Conservation (phyloP, 2,888 invertebrate genomes). For the Liposcelis brunnea region DNA sequence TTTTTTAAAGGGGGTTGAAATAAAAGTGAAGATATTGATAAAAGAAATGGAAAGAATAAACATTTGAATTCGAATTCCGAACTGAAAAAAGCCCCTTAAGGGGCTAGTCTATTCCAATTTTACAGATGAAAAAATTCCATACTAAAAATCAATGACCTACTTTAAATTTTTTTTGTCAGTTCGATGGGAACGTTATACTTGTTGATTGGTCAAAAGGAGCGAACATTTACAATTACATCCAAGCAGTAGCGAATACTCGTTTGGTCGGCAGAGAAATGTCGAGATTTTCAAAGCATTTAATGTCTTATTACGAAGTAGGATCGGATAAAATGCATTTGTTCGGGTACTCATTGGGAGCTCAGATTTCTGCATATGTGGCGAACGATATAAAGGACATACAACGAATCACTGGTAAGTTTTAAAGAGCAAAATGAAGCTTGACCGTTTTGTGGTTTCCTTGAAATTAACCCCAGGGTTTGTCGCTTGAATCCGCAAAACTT, state of each 20-base stretch:
- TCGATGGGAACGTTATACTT: constrained; percentile 40
- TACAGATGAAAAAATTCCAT: no score
- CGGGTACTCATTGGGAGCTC: constrained; percentile 45
- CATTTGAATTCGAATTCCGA: no score
- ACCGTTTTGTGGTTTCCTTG: neutral
- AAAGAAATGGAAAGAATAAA: no score
- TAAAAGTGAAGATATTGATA: no score
- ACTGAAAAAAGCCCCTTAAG: no score
- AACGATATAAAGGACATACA: constrained; percentile 30
- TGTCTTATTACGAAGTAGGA: constrained; percentile 11
- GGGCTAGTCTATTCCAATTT: no score
- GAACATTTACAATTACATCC: constrained; percentile 38
- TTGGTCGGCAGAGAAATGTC: constrained; percentile 21
- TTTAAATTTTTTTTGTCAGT: no score
- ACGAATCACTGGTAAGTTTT: constrained; percentile 28
- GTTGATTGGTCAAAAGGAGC: constrained; percentile 48
- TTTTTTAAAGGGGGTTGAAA: no score
- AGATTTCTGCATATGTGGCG: constrained; percentile 38
- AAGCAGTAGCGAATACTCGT: constrained; percentile 22
- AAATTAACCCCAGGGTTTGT: no score
- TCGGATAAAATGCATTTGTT: constrained; percentile 34
- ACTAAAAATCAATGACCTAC: no score
- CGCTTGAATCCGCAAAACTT: no score
- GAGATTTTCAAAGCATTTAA: constrained; percentile 14
- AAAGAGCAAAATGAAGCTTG: neutral